Percentiles rank a stretch among this genome's conserved stretches.
These are phyloP conservation scores for Panurus biarmicus DNA, from an alignment of 2,113 vertebrate genomes.

Conservation along the genomic window DNA sequence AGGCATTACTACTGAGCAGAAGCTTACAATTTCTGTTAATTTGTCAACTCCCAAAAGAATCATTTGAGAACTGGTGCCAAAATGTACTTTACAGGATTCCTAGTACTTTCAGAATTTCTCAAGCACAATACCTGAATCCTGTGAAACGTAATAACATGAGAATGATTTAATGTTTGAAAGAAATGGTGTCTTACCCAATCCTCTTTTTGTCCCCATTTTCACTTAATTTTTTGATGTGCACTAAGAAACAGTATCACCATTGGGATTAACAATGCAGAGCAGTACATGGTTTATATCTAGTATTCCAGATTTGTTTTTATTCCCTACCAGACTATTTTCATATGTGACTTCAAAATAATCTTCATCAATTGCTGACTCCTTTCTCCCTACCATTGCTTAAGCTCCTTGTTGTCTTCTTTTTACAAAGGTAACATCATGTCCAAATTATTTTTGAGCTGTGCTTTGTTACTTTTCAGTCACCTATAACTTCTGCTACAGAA, in stretches of 20 bases:
- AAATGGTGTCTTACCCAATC: neutral
- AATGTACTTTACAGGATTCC: neutral
- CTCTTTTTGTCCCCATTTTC: neutral
- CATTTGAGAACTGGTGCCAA: neutral
- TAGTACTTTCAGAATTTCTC: neutral
- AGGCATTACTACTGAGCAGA: neutral
- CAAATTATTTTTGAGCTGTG: neutral
- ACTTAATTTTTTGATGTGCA: neutral
- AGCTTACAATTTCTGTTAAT: neutral
- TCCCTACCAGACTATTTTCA: neutral
- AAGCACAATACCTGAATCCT: neutral
- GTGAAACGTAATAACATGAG: neutral
- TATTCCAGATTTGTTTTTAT: neutral
- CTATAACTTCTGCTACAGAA: neutral
- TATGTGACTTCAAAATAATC: neutral
- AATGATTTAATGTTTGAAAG: too few relatives aligned
- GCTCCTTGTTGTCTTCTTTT: neutral
- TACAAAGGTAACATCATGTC: neutral
- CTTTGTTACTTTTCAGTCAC: neutral
- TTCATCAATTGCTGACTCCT: neutral
- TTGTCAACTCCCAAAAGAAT: neutral
- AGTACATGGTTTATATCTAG: neutral
- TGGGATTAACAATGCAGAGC: neutral
- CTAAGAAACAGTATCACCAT: neutral
- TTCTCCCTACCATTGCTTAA: neutral